A percentile compares a stretch with the other conserved stretches of the same genome.
Evolutionary conservation across 2,888 invertebrate genomes (phyloP).

Genomic region (Protonemura montana): DNA sequence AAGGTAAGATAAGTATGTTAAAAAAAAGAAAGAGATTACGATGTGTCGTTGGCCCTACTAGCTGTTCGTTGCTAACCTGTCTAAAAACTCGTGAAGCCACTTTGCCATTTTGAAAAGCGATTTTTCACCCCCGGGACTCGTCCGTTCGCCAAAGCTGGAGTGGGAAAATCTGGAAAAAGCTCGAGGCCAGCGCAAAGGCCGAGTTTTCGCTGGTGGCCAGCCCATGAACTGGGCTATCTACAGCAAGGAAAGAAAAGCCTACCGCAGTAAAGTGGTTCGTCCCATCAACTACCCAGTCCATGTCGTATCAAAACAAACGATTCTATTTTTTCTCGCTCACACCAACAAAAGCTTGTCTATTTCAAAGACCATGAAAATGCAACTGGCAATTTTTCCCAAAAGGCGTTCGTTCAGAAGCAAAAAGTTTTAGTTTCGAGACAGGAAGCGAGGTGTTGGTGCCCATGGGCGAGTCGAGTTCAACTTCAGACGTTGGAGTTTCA

Average conservation of each 20-base stretch:
- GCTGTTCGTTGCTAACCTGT: not conserved
- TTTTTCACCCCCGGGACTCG: not conserved
- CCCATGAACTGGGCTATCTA: not conserved
- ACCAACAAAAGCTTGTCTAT: conserved; percentile 4
- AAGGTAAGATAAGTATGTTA: not conserved
- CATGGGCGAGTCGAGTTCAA: not conserved
- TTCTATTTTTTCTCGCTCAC: conserved; percentile 17
- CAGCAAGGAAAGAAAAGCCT: not conserved
- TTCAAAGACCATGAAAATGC: not conserved
- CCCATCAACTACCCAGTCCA: not conserved
- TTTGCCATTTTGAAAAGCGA: conserved; percentile 4
- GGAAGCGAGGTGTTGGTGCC: not conserved
- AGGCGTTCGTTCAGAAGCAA: not conserved
- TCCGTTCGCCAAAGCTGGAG: not conserved
- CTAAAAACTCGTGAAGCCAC: not conserved
- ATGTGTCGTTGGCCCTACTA: not conserved
- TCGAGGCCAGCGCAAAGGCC: not conserved
- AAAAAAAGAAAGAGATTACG: not conserved
- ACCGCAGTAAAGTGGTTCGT: not conserved
- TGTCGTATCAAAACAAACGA: not conserved
- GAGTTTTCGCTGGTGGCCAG: not conserved
- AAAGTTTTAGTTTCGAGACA: not conserved
- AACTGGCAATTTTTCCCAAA: not conserved
- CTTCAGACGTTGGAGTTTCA: not conserved
- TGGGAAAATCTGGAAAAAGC: not conserved